Evolutionary conservation across 2,113 vertebrate species (phyloP), one percentile per base, ranked within the genome.

Genomic region (Noctilio leporinus): DNA sequence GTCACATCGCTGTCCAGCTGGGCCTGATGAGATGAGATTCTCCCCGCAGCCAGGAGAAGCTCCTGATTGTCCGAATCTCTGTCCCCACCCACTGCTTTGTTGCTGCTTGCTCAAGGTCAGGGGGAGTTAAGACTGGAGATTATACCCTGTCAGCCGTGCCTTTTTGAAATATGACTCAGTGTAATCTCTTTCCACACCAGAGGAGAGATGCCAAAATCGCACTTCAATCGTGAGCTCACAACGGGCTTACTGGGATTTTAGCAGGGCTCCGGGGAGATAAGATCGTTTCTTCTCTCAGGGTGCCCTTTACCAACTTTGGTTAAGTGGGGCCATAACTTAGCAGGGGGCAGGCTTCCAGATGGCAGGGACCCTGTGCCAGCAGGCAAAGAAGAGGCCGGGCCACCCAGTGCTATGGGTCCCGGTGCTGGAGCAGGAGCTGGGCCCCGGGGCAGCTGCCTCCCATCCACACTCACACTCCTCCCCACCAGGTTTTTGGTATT

Each of bases 161-260:
- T 96, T 96, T 96, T 95, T 96, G 96, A 97, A 96, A 97, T 97
- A 95, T 93, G 95, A 97, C 97, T 96, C 95, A 94, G 95, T 95
- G 96, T 97, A 97, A 97, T 96, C 97, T 96, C 97, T 96, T 97
- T 97, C 97, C 95, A 96, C 97, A 93, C 96, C 95, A 95, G 97
- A 97, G 95, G 95, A 97, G 96, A 95, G 96, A 96, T 95, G 97
- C 96, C 94, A 95, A 96, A 88, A 94, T 96, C 90, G 12, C 92
- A 92, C 97, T 97, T 95, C 95, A 97, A 93, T 97, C 95, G 97
- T 90, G 1, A 70, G 95, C 92, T 95, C 55, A 19, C 96, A 62
- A 14, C 4, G 69, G 91, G 96, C 94, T 97, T 97, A 97, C 30
- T 75, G 93, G 94, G 97, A 81, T 97, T 96, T 97, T 88, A 88